Base-by-base conservation (phyloP, 2,888 invertebrate species). In the Fragum fragum region DNA sequence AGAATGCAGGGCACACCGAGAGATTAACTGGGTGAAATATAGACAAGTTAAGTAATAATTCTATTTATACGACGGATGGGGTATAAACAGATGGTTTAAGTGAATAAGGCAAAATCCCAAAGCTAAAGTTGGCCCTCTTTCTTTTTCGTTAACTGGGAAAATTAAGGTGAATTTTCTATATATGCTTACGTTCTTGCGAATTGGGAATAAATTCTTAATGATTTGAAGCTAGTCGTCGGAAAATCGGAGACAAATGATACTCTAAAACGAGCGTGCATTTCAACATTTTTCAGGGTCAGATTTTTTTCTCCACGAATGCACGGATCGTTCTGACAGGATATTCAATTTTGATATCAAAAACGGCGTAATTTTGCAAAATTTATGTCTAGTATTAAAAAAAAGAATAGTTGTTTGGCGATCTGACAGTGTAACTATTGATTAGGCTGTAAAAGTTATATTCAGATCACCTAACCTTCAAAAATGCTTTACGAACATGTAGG, bases 181-280 rank as follows among this genome's bases (percentile, higher is more conserved):
- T 55, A 71, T 57, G 32, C 55, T 36, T 53, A 42, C 53, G 21
- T 14, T 71, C 55, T 55, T 32, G 59, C 42, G 59, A 73, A 73
- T 73, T 61, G 21, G 42, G 39, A 21, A 73, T 73, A 61, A 59
- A 73, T 73, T 73, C 61, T 73, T 73, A 73, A 73, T 73, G 73
- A 66, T 42, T 26, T 42, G 42, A 57, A 47, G n/a, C 47, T 3
- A 14, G 47, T 14, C 47, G 14, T 47, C 2, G 16, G n/a, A 47
- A 47, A 47, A n/a, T 47, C 18, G 47, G 47, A 14, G 32, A 36
- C 9, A 36, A 36, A 9, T 36, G 32, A n/a, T n/a, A n/a, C n/a
- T n/a, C n/a, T n/a, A n/a, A n/a, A n/a, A n/a, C n/a, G n/a, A n/a
- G n/a, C n/a, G n/a, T n/a, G n/a, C n/a, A n/a, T n/a, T n/a, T n/a